A percentile compares a stretch with the other conserved stretches of the same genome.
Evolutionary conservation across 2,797 vertebrate species (phyloP).

Genomic region (Gila robusta): DNA sequence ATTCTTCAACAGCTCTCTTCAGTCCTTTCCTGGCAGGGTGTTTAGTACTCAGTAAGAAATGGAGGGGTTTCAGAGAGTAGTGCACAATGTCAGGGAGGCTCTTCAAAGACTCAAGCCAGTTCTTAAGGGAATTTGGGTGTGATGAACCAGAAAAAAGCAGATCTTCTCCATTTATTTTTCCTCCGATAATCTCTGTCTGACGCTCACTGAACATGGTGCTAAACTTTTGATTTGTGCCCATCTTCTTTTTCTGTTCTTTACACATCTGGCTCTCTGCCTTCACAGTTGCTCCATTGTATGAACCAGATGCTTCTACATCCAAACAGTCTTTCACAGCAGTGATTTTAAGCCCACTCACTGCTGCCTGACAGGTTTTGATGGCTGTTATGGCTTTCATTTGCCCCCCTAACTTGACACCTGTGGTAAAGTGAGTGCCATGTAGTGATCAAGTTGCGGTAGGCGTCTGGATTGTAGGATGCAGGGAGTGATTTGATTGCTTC

Average conservation of each 20-base stretch:
- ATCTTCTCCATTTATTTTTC: slow-evolving; percentile 46
- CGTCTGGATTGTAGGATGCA: not conserved
- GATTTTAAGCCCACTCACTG: slow-evolving; percentile 55
- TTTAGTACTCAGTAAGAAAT: slow-evolving; percentile 61
- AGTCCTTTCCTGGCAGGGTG: slow-evolving; percentile 60
- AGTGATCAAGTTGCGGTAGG: slow-evolving; percentile 67
- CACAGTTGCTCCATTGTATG: not conserved
- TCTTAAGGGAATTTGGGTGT: slow-evolving; percentile 38
- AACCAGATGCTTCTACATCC: slow-evolving; percentile 67
- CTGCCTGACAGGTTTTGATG: slow-evolving; percentile 67
- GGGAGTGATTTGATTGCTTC: slow-evolving; percentile 64
- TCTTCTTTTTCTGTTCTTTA: slow-evolving; percentile 62
- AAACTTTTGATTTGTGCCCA: slow-evolving; percentile 61
- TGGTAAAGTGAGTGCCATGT: slow-evolving; percentile 75
- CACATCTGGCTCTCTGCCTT: slow-evolving; percentile 47
- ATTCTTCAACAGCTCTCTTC: slow-evolving; percentile 69
- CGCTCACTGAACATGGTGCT: slow-evolving; percentile 70
- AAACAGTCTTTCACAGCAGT: slow-evolving; percentile 74
- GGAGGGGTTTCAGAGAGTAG: slow-evolving; percentile 72
- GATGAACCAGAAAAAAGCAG: slow-evolving; percentile 67
- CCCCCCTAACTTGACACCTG: slow-evolving; percentile 68
- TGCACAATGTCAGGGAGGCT: slow-evolving; percentile 66
- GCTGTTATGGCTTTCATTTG: slow-evolving; percentile 67
- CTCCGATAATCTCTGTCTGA: slow-evolving; percentile 52
- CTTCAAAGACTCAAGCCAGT: slow-evolving; percentile 69